Percentiles rank a stretch among this genome's conserved stretches.
Evolutionary conservation across 2,113 vertebrate genomes (phyloP).

Genomic region (Gobio gobio): DNA sequence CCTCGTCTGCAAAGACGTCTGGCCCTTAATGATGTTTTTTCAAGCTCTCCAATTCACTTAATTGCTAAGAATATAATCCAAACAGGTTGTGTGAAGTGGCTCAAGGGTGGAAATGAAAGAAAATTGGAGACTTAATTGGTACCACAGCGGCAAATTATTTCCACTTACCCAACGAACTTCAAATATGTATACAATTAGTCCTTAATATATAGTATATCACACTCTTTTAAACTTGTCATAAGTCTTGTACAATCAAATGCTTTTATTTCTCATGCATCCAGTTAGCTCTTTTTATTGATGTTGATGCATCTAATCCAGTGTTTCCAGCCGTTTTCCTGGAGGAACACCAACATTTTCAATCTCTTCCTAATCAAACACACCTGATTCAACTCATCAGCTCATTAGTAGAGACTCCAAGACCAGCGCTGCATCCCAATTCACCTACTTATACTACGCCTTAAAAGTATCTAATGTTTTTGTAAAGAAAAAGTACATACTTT

Average conservation of each 20-base stretch:
- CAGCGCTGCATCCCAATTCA: no score
- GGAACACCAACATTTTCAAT: no score
- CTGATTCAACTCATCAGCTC: no score
- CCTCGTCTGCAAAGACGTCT: conserved; percentile 26
- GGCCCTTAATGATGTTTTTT: conserved; percentile 39
- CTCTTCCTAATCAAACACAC: no score
- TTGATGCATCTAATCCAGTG: not conserved
- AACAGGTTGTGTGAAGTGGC: not conserved
- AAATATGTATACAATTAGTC: conserved; percentile 20
- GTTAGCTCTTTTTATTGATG: not conserved
- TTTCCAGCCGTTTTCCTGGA: no score
- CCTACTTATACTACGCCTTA: no score
- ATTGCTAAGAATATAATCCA: conserved; percentile 2
- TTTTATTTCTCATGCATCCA: not conserved
- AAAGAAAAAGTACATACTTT: no score
- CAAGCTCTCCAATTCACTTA: conserved; percentile 20
- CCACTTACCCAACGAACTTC: not conserved
- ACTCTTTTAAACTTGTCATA: not conserved
- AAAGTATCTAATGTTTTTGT: no score
- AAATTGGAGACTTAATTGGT: not conserved
- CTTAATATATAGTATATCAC: not conserved
- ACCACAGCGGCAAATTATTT: conserved; percentile 2
- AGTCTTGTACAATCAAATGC: not conserved
- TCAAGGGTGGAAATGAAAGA: conserved; percentile 12
- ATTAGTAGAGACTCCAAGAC: no score